Conservation (phyloP, 2,888 invertebrate species). For the Prosopocoilus inquinatus region DNA sequence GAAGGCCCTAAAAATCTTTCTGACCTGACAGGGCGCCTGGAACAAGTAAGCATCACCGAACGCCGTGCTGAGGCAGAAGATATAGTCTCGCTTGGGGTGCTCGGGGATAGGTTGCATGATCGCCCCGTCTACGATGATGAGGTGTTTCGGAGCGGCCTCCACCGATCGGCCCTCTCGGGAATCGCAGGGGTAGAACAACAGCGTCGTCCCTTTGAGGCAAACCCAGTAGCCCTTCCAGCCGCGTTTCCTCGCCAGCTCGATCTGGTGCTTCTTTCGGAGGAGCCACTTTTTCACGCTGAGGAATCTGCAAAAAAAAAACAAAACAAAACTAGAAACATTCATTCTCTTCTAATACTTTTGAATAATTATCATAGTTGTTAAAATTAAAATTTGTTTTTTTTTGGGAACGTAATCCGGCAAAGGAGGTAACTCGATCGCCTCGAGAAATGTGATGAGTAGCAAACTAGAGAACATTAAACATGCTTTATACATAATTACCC, state of each 20-base stretch:
- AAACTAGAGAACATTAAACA: no score
- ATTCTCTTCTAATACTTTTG: no score
- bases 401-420: no score
- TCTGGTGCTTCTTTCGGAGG: constrained; percentile 92
- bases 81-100: constrained; percentile 95
- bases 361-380: no score
- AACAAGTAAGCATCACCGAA: constrained; percentile 98
- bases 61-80: constrained; percentile 96
- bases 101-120: constrained; percentile 99
- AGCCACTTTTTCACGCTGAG: constrained; percentile 98
- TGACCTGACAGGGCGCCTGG: constrained; percentile 83
- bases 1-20: constrained; percentile 25
- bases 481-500: no score
- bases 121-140: constrained; percentile 93
- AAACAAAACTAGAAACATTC: no score
- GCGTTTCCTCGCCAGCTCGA: constrained; percentile 91
- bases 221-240: constrained; percentile 99
- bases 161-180: constrained; percentile 87
- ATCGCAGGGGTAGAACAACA: constrained; percentile 94
- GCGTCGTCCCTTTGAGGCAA: constrained; percentile 93
- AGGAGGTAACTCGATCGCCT: no score
- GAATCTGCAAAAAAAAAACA: constrained; percentile 64
- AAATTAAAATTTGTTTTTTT: no score
- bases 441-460: no score
- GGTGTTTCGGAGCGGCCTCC: constrained; percentile 91